A percentile compares a stretch with the other conserved stretches of the same genome.
Evolutionary conservation across 2,797 vertebrate genomes (phyloP).

Genomic region (Enteromius fasciolatus): DNA sequence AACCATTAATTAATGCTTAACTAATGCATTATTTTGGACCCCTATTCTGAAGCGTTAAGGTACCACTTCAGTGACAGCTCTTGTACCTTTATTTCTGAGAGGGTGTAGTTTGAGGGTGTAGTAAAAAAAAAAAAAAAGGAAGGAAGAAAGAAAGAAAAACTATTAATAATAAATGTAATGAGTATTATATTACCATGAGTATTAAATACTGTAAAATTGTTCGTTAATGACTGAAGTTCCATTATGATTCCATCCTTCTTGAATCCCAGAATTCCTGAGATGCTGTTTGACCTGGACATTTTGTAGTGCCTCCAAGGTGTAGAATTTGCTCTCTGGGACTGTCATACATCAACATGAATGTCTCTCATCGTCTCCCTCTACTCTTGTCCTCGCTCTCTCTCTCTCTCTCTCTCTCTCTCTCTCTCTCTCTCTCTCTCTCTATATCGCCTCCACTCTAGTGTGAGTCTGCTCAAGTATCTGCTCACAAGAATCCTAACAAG

Average conservation of each 20-base stretch:
- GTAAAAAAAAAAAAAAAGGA: too few species aligned
- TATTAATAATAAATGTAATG: neutral
- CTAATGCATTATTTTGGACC: too few species aligned
- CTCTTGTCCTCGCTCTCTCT: slow-evolving; percentile 9
- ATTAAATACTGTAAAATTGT: neutral
- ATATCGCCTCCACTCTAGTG: slow-evolving; percentile 17
- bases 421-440: slow-evolving; percentile 2
- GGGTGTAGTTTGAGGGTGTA: too few species aligned
- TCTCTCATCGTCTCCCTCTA: slow-evolving; percentile 13
- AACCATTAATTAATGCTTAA: too few species aligned
- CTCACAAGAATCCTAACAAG: slow-evolving; percentile 71
- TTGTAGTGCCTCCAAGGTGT: slow-evolving; percentile 27
- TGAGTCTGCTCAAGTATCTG: slow-evolving; percentile 28
- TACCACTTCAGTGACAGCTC: too few species aligned
- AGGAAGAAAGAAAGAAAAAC: too few species aligned
- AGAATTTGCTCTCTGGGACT: slow-evolving; percentile 34
- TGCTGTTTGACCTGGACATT: slow-evolving; percentile 31
- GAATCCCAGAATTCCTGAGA: neutral
- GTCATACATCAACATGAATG: slow-evolving; percentile 46
- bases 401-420: slow-evolving; percentile 19
- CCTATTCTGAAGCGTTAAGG: too few species aligned
- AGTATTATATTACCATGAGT: too few species aligned
- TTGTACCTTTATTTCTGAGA: too few species aligned
- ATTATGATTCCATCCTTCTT: slow-evolving; percentile 8
- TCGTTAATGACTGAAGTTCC: neutral